These are phyloP conservation scores for Eutolmus rufibarbis DNA, from an alignment of 2,888 invertebrate genomes.

Conservation along the genomic window DNA sequence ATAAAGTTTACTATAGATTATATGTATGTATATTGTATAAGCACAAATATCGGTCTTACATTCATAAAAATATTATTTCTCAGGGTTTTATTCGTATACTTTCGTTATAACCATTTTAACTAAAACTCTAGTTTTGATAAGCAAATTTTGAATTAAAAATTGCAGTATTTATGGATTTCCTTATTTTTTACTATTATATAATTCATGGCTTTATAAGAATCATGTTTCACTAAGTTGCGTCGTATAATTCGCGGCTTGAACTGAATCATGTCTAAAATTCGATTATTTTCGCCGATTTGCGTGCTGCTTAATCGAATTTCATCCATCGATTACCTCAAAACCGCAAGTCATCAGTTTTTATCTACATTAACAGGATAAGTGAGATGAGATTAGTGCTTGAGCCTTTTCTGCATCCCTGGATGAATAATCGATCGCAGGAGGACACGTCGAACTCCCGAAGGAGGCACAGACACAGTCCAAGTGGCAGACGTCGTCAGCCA, in stretches of 20 bases:
- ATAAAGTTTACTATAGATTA: no score
- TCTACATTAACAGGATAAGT: conserved; percentile 12
- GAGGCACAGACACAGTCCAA: not conserved
- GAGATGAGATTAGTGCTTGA: not conserved
- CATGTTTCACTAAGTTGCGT: not conserved
- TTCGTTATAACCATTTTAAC: no score
- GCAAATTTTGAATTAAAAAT: no score
- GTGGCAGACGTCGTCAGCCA: conserved; percentile 40
- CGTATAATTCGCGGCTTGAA: not conserved
- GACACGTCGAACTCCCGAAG: not conserved
- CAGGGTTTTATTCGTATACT: no score
- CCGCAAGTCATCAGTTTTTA: not conserved
- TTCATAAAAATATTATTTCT: no score
- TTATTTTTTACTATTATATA: not conserved
- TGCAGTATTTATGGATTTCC: no score
- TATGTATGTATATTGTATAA: no score
- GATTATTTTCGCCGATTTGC: not conserved
- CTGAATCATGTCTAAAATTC: not conserved
- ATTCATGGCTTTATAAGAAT: not conserved
- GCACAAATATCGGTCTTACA: no score
- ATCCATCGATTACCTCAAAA: not conserved
- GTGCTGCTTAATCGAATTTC: not conserved
- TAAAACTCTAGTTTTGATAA: no score
- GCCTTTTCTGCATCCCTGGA: not conserved
- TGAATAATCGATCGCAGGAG: not conserved